Base-by-base conservation (phyloP, 2,888 invertebrate genomes). In the Ptychoptera contaminata region DNA sequence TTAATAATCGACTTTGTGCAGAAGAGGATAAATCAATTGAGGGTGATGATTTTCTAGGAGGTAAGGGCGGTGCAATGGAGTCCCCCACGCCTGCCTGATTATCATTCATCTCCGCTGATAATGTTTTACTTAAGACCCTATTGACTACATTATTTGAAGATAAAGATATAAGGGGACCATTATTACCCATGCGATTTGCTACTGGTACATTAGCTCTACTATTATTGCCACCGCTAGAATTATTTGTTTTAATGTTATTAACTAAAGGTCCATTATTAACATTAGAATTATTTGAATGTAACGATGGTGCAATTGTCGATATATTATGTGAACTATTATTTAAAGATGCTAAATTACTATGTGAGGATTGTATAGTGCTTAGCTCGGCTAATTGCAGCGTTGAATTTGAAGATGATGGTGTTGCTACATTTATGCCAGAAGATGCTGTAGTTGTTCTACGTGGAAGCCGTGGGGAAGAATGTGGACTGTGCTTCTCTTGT, bases 21-120 rank as follows among this genome's bases (percentile, higher is more conserved):
- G 23, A 23, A 23, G 23, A 3, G 7, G 23, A 5, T 9, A 57
- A 56, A 40, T 65, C 64, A 16, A 60, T 52, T 32, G 58, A 59
- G 1, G 63, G 60, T 14, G 74, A 59, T 31, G 73, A 73, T 58
- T 76, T 76, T 38, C 75, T 55, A 0, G 76, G 76, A 7, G 76
- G 76, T 36, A 76, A 52, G 0, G 76, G 76, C 1, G 67, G 67
- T 14, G 67, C 67, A 8, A 69, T 69, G 29, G 49, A 37, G 40
- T 51, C 50, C 46, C 51, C 47, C 12, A n/a, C 23, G 31, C 23
- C 3, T 7, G 23, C 23, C 23, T 23, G 23, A 23, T 35, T 16
- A 46, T 41, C 40, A 29, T 15, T 23, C 2, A 42, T 36, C 8
- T 59, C 63, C 6, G 56, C 51, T 15, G 54, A 54, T 44, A 51